phyloP scores from a whole-genome alignment of 2,113 vertebrate genomes.

The Syngnathus typhle region DNA sequence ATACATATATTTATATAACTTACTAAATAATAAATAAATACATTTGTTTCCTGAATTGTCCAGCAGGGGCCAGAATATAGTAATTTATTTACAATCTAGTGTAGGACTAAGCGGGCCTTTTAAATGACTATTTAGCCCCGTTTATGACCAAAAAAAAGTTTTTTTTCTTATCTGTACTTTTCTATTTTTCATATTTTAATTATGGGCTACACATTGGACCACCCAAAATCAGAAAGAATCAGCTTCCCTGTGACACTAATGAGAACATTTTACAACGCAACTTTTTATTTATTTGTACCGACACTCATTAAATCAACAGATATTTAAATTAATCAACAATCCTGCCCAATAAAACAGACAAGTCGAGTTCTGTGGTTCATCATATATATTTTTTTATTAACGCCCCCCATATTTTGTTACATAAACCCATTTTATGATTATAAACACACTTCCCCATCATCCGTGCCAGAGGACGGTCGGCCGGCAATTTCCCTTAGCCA shows the following conservation, averaged over 20 bases:
- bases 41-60: not conserved
- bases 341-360: conserved; percentile 9
- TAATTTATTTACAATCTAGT: not conserved
- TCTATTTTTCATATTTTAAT: not conserved
- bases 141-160: not conserved
- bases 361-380: not conserved
- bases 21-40: not conserved
- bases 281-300: conserved; percentile 5
- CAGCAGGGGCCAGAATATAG: not conserved
- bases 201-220: not conserved
- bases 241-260: too few relatives aligned
- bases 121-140: not conserved
- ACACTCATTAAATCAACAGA: conserved; percentile 9
- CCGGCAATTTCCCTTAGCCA: too few relatives aligned
- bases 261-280: too few relatives aligned
- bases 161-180: not conserved
- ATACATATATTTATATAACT: not conserved
- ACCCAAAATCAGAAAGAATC: too few relatives aligned
- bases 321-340: conserved; percentile 29
- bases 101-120: not conserved
- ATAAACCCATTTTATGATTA: not conserved
- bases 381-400: not conserved
- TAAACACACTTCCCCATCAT: not conserved
- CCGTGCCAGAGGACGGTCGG: too few relatives aligned
- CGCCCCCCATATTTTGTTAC: conserved; percentile 29